Evolutionary conservation across 2,113 vertebrate species (phyloP).

Genomic region (Trematocara zebra): DNA sequence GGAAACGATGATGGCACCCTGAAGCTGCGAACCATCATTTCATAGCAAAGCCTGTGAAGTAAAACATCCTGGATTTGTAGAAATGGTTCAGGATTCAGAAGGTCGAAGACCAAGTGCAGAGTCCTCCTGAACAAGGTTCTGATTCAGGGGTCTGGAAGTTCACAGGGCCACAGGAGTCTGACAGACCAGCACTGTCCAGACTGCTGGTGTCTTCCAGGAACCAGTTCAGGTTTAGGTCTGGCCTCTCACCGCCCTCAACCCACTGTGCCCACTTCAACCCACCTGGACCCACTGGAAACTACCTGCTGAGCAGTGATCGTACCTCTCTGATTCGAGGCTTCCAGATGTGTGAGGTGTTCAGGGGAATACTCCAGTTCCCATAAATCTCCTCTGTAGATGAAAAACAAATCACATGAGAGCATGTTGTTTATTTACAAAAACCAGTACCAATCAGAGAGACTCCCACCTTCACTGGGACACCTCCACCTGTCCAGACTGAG

Average conservation of each 20-base stretch:
- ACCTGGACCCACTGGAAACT: background rate
- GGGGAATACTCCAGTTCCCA: constrained; percentile 84
- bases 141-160: background rate
- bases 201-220: background rate
- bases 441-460: background rate
- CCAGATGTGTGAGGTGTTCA: constrained; percentile 90
- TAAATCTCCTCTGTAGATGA: constrained; percentile 85
- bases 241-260: background rate
- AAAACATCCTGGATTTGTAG: background rate
- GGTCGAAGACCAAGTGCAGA: background rate
- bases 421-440: background rate
- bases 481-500: constrained; percentile 57
- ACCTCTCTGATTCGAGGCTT: constrained; percentile 89
- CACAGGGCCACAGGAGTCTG: background rate
- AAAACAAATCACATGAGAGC: background rate
- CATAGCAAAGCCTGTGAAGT: background rate
- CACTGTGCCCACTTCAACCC: background rate
- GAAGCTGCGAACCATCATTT: constrained; percentile 53
- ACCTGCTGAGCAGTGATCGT: background rate
- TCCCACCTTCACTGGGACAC: constrained; percentile 55
- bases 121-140: background rate
- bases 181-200: background rate
- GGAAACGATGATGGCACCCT: constrained; percentile 93
- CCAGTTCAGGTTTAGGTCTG: background rate
- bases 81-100: background rate